Conservation (phyloP, 2,113 vertebrate genomes). For the Sarotherodon lohbergeri region DNA sequence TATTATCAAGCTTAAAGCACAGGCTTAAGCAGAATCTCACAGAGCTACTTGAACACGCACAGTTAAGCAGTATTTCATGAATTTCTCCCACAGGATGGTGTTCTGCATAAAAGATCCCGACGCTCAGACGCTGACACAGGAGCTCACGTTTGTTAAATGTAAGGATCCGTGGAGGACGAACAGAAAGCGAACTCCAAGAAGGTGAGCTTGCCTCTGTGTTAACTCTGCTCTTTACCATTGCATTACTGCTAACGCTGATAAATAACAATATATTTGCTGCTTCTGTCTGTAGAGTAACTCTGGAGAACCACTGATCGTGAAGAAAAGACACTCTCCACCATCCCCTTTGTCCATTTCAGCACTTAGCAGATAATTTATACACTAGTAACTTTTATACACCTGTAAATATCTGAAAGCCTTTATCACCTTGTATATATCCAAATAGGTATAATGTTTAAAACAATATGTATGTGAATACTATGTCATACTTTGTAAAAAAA, state of each 20-base stretch:
- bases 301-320: slow-evolving; percentile 34
- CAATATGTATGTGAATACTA: slow-evolving; percentile 23
- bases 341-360: slow-evolving; percentile 6
- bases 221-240: not conserved
- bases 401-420: slow-evolving; percentile 5
- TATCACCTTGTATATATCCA: slow-evolving; percentile 24
- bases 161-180: slow-evolving; percentile 51
- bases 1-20: not conserved
- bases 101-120: slow-evolving; percentile 64
- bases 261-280: not conserved
- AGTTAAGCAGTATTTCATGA: not conserved
- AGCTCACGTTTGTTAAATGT: slow-evolving; percentile 71
- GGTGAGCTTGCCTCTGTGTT: slow-evolving; percentile 16
- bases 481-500: slow-evolving; percentile 27
- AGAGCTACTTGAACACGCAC: not conserved
- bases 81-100: slow-evolving; percentile 53
- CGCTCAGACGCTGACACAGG: slow-evolving; percentile 17
- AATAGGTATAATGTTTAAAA: slow-evolving; percentile 34
- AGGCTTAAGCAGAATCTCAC: not conserved
- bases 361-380: slow-evolving; percentile 48
- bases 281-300: slow-evolving; percentile 37
- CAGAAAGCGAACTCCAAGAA: slow-evolving; percentile 19
- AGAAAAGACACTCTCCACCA: not conserved
- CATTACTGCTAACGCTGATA: not conserved
- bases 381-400: slow-evolving; percentile 16